These are phyloP conservation scores for Nephrotoma guestfalica DNA, from an alignment of 2,888 invertebrate genomes.

Conservation along the genomic window DNA sequence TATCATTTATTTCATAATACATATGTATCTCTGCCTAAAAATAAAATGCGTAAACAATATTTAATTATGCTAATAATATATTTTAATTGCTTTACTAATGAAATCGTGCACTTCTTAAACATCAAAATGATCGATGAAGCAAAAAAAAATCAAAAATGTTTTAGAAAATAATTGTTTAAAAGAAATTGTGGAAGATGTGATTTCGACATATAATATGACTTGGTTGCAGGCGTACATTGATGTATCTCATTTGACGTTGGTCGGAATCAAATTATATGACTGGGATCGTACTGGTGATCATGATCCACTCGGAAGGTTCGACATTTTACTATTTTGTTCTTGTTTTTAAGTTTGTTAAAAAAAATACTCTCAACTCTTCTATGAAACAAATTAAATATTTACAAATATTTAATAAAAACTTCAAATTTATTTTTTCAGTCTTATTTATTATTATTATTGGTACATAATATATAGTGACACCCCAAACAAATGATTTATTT, in stretches of 20 bases:
- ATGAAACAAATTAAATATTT: not conserved
- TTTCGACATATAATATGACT: not conserved
- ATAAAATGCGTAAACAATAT: not conserved
- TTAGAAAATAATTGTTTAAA: not conserved
- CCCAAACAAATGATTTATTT: not conserved
- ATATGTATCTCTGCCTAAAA: not conserved
- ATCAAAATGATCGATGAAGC: not conserved
- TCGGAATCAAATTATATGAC: slow-evolving; percentile 66
- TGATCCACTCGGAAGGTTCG: slow-evolving; percentile 86
- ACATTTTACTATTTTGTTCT: slow-evolving; percentile 14
- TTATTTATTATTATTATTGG: not conserved
- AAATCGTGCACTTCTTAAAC: not conserved
- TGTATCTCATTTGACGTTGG: slow-evolving; percentile 35
- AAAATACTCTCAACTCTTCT: not conserved
- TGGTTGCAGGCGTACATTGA: slow-evolving; percentile 44
- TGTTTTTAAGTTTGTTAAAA: not conserved
- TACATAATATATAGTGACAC: not conserved
- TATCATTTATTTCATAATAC: not conserved
- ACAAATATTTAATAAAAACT: slow-evolving; percentile 5
- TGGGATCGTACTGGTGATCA: slow-evolving; percentile 85
- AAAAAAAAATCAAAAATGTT: not conserved
- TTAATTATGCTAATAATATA: not conserved
- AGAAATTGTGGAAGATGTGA: not conserved
- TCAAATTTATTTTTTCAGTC: slow-evolving; percentile 8
- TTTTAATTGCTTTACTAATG: not conserved